Evolutionary conservation across 2,888 invertebrate species (phyloP).

Genomic region (Hirudinaria manillensis): DNA sequence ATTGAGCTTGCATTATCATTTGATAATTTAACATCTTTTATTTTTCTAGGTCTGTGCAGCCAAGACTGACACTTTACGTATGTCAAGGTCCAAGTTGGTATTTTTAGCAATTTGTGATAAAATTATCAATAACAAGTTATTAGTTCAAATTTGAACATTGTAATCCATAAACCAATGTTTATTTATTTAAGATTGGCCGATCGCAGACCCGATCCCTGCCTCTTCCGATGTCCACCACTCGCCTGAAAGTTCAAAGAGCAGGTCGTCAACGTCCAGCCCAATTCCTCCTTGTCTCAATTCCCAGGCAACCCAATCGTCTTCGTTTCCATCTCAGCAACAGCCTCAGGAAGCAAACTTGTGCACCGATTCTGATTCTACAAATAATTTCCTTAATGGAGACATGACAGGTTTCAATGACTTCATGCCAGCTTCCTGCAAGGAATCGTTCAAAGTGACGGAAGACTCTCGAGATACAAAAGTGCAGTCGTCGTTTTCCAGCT

Average conservation of each 20-base stretch:
- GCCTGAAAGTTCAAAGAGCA: not conserved
- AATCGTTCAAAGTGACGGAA: not conserved
- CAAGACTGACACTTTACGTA: not conserved
- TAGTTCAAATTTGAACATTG: no score
- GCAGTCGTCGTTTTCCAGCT: not conserved
- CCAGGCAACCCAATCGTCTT: not conserved
- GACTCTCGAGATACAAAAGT: not conserved
- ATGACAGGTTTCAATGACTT: not conserved
- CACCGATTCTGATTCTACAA: not conserved
- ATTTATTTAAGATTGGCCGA: not conserved
- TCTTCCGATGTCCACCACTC: not conserved
- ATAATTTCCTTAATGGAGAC: conserved; percentile 7
- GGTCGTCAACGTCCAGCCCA: not conserved
- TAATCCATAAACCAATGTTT: no score
- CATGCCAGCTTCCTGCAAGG: not conserved
- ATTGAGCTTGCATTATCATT: not conserved
- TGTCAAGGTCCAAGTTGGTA: conserved; percentile 1
- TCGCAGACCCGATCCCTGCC: not conserved
- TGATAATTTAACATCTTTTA: not conserved
- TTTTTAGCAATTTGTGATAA: not conserved
- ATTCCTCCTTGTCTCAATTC: not conserved
- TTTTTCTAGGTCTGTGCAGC: conserved; percentile 11
- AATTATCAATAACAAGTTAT: no score
- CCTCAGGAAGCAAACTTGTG: not conserved
- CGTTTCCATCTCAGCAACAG: not conserved